Evolutionary conservation across 1,140 invertebrate species (phyloP), one percentile per base, ranked within the genome.

Genomic region (Brachionus rotundiformis): DNA sequence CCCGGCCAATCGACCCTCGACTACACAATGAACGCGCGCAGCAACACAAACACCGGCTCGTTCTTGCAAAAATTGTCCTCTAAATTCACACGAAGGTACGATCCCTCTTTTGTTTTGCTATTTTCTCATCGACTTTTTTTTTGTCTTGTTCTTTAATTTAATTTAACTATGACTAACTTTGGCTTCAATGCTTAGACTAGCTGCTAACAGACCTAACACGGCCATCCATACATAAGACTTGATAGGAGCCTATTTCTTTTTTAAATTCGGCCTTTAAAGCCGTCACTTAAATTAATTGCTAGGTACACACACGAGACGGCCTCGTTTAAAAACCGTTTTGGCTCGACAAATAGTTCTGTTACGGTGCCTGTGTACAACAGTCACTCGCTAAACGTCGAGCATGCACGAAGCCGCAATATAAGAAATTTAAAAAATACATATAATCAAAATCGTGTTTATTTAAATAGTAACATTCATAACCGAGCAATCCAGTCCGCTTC

Each of bases 41-140:
- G 76, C 29, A 36, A 79, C 31, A 79, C 76, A 25, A 79, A 59
- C 25, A 16, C 54, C 33, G 29, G 54, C 0, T 81, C 77, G 0
- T 68, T 81, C 25, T 47, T 81, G 7, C 49, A 63, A 33, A 81
- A 81, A 29, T 19, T 81, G 3, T 81, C 77, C 25, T 81, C 77
- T 23, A 81, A 81, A 63, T 81, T 81, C 39, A 63, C 23, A 29
- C 25, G 77, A 81, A 81, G 77, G 77, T 81, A 81, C 25, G 31
- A 27, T 61, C 19, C 2, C n/a, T 23, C 47, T 54, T 54, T 54
- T 54, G 47, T 33, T 68, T 25, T 25, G 16, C 19, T 25, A 8
- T 19, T 39, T 39, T 39, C 13, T 7, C 5, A 16, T 23, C 19
- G n/a, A 19, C 19, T 7, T 25, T 54, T 54, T 54, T 54, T 49